Evolutionary conservation across 2,113 vertebrate genomes (phyloP), one percentile per base, ranked within the genome.

Genomic region (Falcunculus frontatus): DNA sequence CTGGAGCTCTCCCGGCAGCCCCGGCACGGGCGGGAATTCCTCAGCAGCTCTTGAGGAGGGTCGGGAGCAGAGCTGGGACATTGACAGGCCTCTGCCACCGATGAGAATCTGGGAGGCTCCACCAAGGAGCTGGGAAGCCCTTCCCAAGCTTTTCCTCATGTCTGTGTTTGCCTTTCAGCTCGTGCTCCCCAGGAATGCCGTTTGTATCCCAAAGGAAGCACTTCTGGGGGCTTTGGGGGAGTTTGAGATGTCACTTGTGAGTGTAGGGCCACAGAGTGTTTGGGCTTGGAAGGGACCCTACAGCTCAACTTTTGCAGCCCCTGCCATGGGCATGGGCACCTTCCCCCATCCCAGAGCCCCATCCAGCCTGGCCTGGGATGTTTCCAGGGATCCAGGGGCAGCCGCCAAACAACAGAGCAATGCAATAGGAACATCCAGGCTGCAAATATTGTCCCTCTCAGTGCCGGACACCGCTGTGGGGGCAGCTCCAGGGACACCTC

Each of bases 401-500:
- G 62, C 70, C 70, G 35, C 44, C 15, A 41, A 68, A 25, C 20
- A 42, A 4, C 5, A 10, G 23, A 55, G 44, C 37, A 47, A 7
- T 1, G 12, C 64, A 26, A 6, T 6, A 17, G 78, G 18, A 85
- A 15, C 33, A 55, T 11, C 29, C 47, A 49, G 44, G 65, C 7
- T 47, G 37, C 60, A 30, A 73, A 33, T 11, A 14, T 0, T 16
- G 39, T 33, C 17, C 30, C 37, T 64, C 20, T 44, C 41, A 29
- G 55, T 0, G 4, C 9, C 10, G 74, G 69, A 2, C 29, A 2
- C 16, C 0, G 2, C 65, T 21, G 67, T 37, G 37, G 23, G 32
- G 65, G n/a, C 20, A 23, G 35, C 2, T 4, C 32, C 68, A 16
- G 39, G 84, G 80, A 33, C 49, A 15, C 32, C 0, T 2, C 2